Conservation (phyloP, 2,888 invertebrate genomes). For the Caenorhabditis drosophilae region DNA sequence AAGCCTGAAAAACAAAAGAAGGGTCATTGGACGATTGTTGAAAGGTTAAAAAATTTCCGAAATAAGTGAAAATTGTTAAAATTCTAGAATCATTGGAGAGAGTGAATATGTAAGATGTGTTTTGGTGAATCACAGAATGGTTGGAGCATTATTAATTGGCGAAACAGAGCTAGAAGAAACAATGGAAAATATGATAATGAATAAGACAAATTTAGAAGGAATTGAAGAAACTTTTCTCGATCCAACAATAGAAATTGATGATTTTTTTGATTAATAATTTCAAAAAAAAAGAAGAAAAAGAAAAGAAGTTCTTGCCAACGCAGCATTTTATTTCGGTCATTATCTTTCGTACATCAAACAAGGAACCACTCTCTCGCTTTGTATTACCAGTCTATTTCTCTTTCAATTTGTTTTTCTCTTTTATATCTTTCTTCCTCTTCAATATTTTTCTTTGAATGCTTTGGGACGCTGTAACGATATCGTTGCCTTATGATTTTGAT, state of each 20-base stretch:
- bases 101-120: slow-evolving; percentile 81
- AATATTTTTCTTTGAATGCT: too few species aligned
- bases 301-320: too few species aligned
- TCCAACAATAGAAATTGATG: slow-evolving; percentile 95
- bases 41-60: slow-evolving; percentile 22
- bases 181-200: slow-evolving; percentile 76
- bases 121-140: slow-evolving; percentile 81
- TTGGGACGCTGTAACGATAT: slow-evolving; percentile 28
- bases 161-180: slow-evolving; percentile 92
- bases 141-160: slow-evolving; percentile 93
- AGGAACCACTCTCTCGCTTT: too few species aligned
- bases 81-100: slow-evolving; percentile 51
- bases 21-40: slow-evolving; percentile 36
- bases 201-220: slow-evolving; percentile 85
- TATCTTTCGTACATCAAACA: too few species aligned
- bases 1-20: slow-evolving; percentile 46
- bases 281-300: too few species aligned
- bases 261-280: slow-evolving; percentile 92
- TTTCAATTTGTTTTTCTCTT: too few species aligned
- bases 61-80: background rate
- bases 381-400: too few species aligned
- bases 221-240: slow-evolving; percentile 91
- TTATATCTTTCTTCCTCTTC: too few species aligned
- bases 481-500: slow-evolving; percentile 9
- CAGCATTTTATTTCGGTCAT: too few species aligned